These are phyloP conservation scores for Spheniscus mendiculus DNA, from an alignment of 2,113 vertebrate genomes.

Conservation along the genomic window DNA sequence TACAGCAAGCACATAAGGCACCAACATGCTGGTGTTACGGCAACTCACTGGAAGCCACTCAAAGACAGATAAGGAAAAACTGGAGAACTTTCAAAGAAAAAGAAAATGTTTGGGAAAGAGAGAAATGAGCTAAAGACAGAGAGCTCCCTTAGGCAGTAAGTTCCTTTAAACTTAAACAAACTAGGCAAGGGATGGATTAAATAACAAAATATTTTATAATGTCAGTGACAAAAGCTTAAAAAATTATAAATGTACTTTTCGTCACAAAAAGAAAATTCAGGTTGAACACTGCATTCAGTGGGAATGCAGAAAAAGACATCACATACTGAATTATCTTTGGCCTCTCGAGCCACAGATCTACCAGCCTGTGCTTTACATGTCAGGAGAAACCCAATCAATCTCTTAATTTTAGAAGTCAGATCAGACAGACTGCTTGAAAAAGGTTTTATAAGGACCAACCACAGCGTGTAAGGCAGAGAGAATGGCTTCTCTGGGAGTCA, in stretches of 20 bases:
- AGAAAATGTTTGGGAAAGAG: background rate
- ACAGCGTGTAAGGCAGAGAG: background rate
- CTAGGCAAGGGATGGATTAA: background rate
- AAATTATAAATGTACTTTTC: background rate
- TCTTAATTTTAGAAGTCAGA: background rate
- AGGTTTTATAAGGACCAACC: background rate
- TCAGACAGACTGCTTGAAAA: background rate
- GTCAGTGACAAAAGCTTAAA: background rate
- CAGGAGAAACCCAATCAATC: background rate
- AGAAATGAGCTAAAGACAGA: background rate
- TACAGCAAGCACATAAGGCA: background rate
- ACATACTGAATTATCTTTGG: background rate
- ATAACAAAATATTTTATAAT: background rate
- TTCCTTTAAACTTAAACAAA: background rate
- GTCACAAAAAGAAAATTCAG: background rate
- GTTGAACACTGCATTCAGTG: background rate
- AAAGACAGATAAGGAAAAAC: background rate
- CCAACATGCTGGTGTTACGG: fast-evolving
- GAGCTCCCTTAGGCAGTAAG: background rate
- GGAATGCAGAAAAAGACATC: background rate
- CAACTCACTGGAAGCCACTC: background rate
- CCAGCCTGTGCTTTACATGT: background rate
- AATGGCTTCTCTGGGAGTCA: background rate
- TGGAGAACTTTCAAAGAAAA: background rate
- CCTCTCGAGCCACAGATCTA: background rate